Evolutionary conservation across 1,140 invertebrate genomes (phyloP).

Genomic region (Gonatopus flavifemur): DNA sequence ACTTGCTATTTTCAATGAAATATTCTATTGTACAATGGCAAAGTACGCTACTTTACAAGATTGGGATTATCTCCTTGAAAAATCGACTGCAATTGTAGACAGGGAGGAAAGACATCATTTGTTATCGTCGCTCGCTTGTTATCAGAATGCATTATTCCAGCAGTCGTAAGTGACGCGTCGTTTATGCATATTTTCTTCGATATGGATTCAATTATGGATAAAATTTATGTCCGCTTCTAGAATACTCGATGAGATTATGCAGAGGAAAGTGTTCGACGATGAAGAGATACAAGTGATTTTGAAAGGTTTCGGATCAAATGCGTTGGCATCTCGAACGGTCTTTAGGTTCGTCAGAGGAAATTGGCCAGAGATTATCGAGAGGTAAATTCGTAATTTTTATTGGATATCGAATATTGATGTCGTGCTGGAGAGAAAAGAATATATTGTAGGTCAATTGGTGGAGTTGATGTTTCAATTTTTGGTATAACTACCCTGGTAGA

Average conservation of each 20-base stretch:
- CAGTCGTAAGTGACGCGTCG: conserved; percentile 36
- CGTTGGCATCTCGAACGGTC: conserved; percentile 36
- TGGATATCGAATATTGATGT: too few species aligned
- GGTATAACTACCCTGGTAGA: too few species aligned
- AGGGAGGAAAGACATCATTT: conserved; percentile 40
- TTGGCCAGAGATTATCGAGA: conserved; percentile 38
- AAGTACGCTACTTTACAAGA: conserved; percentile 40
- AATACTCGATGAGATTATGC: conserved; percentile 39
- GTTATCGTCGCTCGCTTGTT: conserved; percentile 41
- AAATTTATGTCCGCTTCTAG: conserved; percentile 23
- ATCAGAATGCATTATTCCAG: conserved; percentile 42
- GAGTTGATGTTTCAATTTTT: too few species aligned
- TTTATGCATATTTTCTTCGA: neutral
- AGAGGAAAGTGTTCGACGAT: conserved; percentile 27
- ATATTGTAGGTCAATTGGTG: too few species aligned
- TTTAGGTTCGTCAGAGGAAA: conserved; percentile 38
- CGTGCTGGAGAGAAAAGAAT: too few species aligned
- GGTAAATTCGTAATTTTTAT: conserved; percentile 20
- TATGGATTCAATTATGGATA: conserved; percentile 1
- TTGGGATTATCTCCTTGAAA: conserved; percentile 43
- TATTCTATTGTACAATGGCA: conserved; percentile 48
- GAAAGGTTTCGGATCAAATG: conserved; percentile 36
- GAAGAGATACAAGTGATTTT: conserved; percentile 37
- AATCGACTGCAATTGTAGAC: conserved; percentile 24
- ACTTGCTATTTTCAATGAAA: too few species aligned